phyloP scores from a whole-genome alignment of 2,797 vertebrate genomes.

The Danio tinwini region DNA sequence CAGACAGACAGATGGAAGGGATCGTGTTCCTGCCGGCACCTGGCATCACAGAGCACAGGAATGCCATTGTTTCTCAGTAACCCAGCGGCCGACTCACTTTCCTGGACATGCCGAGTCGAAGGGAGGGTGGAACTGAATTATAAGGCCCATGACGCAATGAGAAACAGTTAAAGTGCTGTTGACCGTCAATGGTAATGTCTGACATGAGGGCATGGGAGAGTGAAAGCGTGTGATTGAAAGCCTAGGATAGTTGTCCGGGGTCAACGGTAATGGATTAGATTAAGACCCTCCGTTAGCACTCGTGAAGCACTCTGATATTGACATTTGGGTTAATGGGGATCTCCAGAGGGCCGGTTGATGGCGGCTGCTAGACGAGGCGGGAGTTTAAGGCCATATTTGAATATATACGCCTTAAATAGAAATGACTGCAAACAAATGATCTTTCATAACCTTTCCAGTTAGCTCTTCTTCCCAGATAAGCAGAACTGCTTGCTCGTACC shows the following conservation, averaged over 20 bases:
- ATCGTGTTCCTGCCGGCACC: constrained; percentile 84
- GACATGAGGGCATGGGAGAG: constrained; percentile 15
- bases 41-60: constrained; percentile 81
- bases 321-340: constrained; percentile 30
- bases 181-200: constrained; percentile 15
- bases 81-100: constrained; percentile 68
- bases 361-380: not conserved
- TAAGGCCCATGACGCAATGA: constrained; percentile 1
- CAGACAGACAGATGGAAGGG: constrained; percentile 65
- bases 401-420: constrained; percentile 13
- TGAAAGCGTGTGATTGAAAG: not conserved
- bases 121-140: constrained; percentile 33
- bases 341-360: constrained; percentile 18
- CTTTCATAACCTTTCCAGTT: not conserved
- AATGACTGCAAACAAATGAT: constrained; percentile 2
- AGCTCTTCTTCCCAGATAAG: not conserved
- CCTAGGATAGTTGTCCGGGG: not conserved
- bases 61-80: constrained; percentile 80
- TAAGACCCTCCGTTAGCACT: constrained; percentile 13
- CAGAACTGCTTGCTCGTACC: not conserved
- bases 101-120: constrained; percentile 20
- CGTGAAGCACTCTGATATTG: constrained; percentile 27
- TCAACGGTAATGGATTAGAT: constrained; percentile 35
- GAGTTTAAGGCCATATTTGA: constrained; percentile 32
- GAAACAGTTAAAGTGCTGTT: constrained; percentile 17